A percentile compares a stretch with the other conserved stretches of the same genome.
phyloP scores from a whole-genome alignment of 2,888 invertebrate species.

The Aricia artaxerxes region DNA sequence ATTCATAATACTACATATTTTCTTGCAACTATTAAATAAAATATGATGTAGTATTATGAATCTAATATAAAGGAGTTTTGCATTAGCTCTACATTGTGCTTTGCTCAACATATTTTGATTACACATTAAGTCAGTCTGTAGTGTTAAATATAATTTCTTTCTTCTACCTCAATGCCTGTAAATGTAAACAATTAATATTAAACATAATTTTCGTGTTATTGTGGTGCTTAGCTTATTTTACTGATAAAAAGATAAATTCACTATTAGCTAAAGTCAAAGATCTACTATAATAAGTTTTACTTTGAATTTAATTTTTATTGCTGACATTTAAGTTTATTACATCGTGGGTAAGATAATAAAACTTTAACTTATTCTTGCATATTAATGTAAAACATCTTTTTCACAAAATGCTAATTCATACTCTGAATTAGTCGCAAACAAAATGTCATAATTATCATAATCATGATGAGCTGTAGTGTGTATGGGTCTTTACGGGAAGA shows the following conservation, averaged over 20 bases:
- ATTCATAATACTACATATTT: too few species aligned
- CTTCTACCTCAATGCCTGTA: not conserved
- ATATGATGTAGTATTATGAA: too few species aligned
- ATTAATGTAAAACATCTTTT: not conserved
- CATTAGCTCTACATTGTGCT: not conserved
- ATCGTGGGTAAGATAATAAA: slow-evolving; percentile 8
- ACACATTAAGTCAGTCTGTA: too few species aligned
- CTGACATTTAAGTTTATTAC: not conserved
- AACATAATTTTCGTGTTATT: not conserved
- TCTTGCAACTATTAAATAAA: not conserved
- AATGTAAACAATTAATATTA: not conserved
- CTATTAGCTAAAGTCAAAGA: not conserved
- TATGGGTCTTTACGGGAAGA: slow-evolving; percentile 71
- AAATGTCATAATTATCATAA: slow-evolving; percentile 25
- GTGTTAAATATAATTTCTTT: not conserved
- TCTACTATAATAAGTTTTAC: not conserved
- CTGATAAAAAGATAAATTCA: not conserved
- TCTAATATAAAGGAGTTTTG: not conserved
- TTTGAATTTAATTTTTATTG: not conserved
- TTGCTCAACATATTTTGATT: not conserved
- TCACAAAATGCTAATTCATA: slow-evolving; percentile 12
- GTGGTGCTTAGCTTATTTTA: not conserved
- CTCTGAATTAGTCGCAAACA: slow-evolving; percentile 31
- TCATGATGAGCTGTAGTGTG: slow-evolving; percentile 46
- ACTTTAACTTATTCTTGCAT: not conserved